phyloP scores from a whole-genome alignment of 2,888 invertebrate genomes.

The Andricus curvator region DNA sequence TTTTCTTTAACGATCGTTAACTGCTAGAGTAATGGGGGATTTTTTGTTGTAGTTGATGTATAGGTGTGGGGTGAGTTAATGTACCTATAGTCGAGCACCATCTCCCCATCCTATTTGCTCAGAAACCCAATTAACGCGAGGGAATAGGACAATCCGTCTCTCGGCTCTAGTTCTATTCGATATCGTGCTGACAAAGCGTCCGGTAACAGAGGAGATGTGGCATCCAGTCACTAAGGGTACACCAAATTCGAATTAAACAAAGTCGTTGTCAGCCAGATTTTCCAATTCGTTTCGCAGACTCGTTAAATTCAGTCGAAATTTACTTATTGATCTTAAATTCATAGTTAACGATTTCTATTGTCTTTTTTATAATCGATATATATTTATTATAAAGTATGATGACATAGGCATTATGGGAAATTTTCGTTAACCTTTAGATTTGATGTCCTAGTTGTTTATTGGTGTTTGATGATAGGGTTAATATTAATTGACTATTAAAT shows the following conservation, averaged over 20 bases:
- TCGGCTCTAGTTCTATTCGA: slow-evolving; percentile 46
- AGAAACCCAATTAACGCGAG: slow-evolving; percentile 53
- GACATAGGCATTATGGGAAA: no score
- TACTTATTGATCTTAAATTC: slow-evolving; percentile 2
- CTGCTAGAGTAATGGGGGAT: neutral
- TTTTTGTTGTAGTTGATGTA: slow-evolving; percentile 14
- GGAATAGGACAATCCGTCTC: slow-evolving; percentile 54
- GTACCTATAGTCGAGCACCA: neutral
- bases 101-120: slow-evolving; percentile 53
- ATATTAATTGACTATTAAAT: no score
- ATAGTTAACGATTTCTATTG: neutral
- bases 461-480: no score
- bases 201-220: slow-evolving; percentile 43
- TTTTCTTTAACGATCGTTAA: slow-evolving; percentile 2
- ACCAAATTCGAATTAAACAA: slow-evolving; percentile 36
- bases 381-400: no score
- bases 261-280: slow-evolving; percentile 33
- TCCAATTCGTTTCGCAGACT: slow-evolving; percentile 26
- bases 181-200: slow-evolving; percentile 53
- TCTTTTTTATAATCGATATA: no score
- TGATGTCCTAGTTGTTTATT: no score
- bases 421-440: no score
- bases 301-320: neutral
- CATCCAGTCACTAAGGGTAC: slow-evolving; percentile 31
- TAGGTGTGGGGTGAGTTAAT: slow-evolving; percentile 5